These are phyloP conservation scores for Rattus rattus DNA, from an alignment of 2,113 vertebrate species.

Conservation along the genomic window DNA sequence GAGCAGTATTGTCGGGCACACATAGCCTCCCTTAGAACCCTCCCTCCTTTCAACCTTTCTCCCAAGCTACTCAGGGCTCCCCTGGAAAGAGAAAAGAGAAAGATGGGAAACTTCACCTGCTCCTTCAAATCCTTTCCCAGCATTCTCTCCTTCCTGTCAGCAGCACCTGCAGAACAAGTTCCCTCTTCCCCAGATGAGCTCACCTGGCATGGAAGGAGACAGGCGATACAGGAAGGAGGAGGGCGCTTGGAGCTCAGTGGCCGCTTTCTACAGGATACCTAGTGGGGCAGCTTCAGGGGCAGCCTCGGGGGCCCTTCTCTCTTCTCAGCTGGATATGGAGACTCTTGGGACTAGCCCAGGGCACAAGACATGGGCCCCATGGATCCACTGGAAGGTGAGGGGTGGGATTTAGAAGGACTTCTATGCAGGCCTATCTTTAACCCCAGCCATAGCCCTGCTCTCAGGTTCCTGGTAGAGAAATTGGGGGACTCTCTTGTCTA, in stretches of 20 bases:
- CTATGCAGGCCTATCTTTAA: neutral
- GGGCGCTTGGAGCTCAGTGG: neutral
- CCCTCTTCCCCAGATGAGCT: conserved; percentile 54
- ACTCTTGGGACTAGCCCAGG: neutral
- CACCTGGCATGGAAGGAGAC: conserved; percentile 16
- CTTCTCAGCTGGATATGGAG: neutral
- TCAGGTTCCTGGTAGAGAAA: neutral
- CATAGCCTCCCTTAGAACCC: neutral
- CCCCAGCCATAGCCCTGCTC: neutral
- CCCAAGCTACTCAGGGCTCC: neutral
- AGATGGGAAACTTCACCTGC: neutral
- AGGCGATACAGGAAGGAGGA: neutral
- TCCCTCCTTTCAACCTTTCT: neutral
- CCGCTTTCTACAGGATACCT: neutral
- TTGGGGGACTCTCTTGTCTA: neutral
- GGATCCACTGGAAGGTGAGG: neutral
- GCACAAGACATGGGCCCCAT: neutral
- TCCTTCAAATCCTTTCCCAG: neutral
- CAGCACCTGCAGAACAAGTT: conserved; percentile 64
- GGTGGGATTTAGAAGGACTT: neutral
- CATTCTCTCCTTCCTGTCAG: neutral
- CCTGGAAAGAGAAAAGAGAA: neutral
- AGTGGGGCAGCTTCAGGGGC: neutral
- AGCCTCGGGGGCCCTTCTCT: neutral
- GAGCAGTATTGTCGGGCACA: neutral